Evolutionary conservation across 1,140 invertebrate genomes (phyloP).

Genomic region (Drosophila orosa): DNA sequence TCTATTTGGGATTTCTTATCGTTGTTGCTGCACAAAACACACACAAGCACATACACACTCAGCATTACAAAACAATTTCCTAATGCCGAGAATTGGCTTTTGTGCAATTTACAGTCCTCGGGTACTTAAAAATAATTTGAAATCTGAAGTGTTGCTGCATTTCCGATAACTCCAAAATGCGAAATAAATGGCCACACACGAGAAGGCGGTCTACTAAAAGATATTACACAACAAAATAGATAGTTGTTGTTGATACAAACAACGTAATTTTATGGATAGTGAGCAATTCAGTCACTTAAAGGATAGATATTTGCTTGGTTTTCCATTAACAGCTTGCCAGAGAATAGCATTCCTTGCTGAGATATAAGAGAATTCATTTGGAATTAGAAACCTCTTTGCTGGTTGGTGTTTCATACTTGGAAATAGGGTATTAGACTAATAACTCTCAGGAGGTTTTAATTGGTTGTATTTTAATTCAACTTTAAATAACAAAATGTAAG

Average conservation of each 20-base stretch:
- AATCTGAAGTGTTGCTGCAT: conserved; percentile 54
- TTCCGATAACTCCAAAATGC: conserved; percentile 32
- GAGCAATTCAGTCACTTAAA: background rate
- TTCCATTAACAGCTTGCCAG: background rate
- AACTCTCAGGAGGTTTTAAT: background rate
- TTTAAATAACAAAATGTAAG: background rate
- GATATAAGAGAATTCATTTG: background rate
- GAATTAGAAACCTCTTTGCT: background rate
- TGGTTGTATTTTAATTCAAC: background rate
- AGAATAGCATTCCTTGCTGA: no score
- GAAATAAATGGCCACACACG: conserved; percentile 25
- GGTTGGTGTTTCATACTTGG: background rate
- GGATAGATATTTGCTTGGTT: background rate
- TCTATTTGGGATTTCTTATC: conserved; percentile 48
- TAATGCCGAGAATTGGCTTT: conserved; percentile 68
- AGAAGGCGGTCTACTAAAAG: background rate
- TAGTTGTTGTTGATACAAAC: background rate
- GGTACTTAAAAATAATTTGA: conserved; percentile 74
- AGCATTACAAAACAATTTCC: conserved; percentile 70
- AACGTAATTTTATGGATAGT: background rate
- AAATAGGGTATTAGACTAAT: background rate
- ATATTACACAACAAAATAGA: conserved; percentile 17
- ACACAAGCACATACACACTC: conserved; percentile 21
- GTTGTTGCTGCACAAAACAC: conserved; percentile 14
- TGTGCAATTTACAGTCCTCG: conserved; percentile 71